Evolutionary conservation across 2,797 vertebrate species (phyloP).

Genomic region (Peromyscus eremicus): DNA sequence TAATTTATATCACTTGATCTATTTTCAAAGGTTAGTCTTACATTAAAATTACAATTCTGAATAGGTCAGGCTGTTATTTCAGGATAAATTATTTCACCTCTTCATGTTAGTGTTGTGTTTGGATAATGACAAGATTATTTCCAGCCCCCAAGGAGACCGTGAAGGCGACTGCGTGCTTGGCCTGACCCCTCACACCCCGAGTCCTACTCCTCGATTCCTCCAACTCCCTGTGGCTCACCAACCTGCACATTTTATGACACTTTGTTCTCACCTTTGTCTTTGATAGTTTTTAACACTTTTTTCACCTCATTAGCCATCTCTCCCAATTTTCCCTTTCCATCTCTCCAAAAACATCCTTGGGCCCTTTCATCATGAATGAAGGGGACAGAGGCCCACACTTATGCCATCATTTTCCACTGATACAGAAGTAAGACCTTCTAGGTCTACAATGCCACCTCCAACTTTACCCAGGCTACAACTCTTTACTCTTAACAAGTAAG

Average conservation of each 20-base stretch:
- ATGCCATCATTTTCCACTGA: not conserved
- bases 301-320: not conserved
- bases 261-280: not conserved
- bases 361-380: not conserved
- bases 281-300: not conserved
- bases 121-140: conserved; percentile 82
- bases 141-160: conserved; percentile 60
- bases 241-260: not conserved
- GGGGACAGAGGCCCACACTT: not conserved
- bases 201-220: conserved; percentile 24
- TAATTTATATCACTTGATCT: conserved; percentile 90
- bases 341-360: not conserved
- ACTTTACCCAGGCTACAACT: not conserved
- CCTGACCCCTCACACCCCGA: conserved; percentile 52
- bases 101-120: conserved; percentile 86
- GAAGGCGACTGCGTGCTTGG: conserved; percentile 7
- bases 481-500: conserved; percentile 14
- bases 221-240: conserved; percentile 39
- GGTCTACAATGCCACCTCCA: not conserved
- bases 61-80: conserved; percentile 89
- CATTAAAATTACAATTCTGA: conserved; percentile 89
- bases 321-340: not conserved
- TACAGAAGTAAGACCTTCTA: not conserved
- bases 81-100: conserved; percentile 88
- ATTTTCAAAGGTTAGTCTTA: conserved; percentile 90